Conservation (phyloP, 2,888 invertebrate genomes). For the Chrysolina oricalcia region DNA sequence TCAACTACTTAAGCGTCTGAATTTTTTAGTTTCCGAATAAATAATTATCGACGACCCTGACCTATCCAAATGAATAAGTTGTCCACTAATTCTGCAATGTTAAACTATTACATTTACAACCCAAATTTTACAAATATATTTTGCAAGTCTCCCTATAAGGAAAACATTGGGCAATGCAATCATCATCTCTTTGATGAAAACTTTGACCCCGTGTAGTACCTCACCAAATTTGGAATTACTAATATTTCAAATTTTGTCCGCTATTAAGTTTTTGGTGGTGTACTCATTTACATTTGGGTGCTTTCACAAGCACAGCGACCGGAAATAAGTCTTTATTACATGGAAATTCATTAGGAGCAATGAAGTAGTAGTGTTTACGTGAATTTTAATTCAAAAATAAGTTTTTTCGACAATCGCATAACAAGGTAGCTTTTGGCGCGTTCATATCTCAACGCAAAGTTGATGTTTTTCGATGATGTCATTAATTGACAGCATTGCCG, state of each 20-base stretch:
- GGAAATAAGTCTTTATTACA: no score
- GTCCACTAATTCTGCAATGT: neutral
- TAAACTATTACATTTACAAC: neutral
- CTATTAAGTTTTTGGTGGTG: neutral
- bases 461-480: no score
- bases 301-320: no score
- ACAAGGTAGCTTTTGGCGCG: no score
- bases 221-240: neutral
- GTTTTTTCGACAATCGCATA: no score
- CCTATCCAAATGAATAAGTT: neutral
- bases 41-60: neutral
- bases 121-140: neutral
- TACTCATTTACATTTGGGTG: neutral
- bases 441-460: no score
- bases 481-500: no score
- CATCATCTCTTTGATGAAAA: neutral
- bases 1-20: neutral
- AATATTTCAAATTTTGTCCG: neutral
- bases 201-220: neutral
- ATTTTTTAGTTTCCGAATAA: neutral
- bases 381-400: no score
- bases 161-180: neutral
- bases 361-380: no score
- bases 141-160: slow-evolving; percentile 3
- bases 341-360: no score